Percentiles rank a stretch among this genome's conserved stretches.
Evolutionary conservation across 2,797 vertebrate genomes (phyloP).

Genomic region (Garrulus glandarius): DNA sequence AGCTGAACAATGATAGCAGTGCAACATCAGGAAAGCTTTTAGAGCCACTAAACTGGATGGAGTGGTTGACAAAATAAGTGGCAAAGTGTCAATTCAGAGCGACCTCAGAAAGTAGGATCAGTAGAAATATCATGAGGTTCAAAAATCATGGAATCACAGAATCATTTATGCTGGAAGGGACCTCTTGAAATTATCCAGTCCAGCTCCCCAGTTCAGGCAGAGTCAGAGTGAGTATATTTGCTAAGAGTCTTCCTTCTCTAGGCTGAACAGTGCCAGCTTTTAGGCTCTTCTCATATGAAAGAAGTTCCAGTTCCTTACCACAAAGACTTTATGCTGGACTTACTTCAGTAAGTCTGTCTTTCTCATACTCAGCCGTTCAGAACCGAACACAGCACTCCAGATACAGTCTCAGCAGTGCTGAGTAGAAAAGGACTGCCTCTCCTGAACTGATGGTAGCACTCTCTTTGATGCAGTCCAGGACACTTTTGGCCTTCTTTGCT

Average conservation of each 20-base stretch:
- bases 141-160: background rate
- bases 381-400: background rate
- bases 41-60: background rate
- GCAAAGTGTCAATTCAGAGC: background rate
- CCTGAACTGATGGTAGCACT: background rate
- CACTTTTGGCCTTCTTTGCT: background rate
- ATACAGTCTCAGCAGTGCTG: background rate
- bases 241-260: background rate
- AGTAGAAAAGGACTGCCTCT: background rate
- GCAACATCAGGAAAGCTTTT: background rate
- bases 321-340: background rate
- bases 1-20: background rate
- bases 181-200: background rate
- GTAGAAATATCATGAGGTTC: background rate
- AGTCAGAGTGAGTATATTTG: background rate
- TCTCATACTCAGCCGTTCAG: background rate
- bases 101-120: background rate
- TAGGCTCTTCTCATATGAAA: fast-evolving
- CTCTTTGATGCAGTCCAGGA: background rate
- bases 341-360: background rate
- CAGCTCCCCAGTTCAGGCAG: background rate
- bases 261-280: background rate
- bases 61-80: background rate
- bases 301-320: background rate
- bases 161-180: background rate